Evolutionary conservation across 2,888 invertebrate species (phyloP).

Genomic region (Halocaridina rubra): DNA sequence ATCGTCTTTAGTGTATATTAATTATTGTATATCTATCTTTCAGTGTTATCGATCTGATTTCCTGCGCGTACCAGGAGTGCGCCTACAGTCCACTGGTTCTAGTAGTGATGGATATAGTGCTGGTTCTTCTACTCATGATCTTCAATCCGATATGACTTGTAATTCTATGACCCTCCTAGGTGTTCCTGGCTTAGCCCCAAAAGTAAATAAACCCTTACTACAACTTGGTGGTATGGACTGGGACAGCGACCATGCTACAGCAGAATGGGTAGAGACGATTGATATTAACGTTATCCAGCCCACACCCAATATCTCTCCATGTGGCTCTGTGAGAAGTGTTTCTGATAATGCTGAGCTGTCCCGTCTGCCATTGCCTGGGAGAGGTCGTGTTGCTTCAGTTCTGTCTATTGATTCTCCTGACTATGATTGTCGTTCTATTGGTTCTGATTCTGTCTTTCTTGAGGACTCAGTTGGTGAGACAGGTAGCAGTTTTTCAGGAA

Average conservation of each 20-base stretch:
- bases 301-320: constrained; percentile 86
- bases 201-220: constrained; percentile 66
- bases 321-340: constrained; percentile 69
- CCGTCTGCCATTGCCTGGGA: constrained; percentile 69
- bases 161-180: constrained; percentile 45
- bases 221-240: constrained; percentile 65
- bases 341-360: constrained; percentile 78
- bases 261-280: constrained; percentile 76
- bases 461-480: constrained; percentile 72
- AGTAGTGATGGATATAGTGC: constrained; percentile 54
- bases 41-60: constrained; percentile 51
- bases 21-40: not conserved
- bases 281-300: constrained; percentile 79
- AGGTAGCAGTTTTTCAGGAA: constrained; percentile 43
- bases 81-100: constrained; percentile 55
- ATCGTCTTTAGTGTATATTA: too few relatives aligned
- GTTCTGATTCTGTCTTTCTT: constrained; percentile 84
- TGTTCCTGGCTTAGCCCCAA: constrained; percentile 46
- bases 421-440: constrained; percentile 75
- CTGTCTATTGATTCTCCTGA: constrained; percentile 72
- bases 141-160: constrained; percentile 71
- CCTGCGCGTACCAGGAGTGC: constrained; percentile 58
- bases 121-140: constrained; percentile 52
- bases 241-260: constrained; percentile 65
- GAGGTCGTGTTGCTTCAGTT: constrained; percentile 14